Evolutionary conservation across 2,797 vertebrate species (phyloP).

Genomic region (Furcifer pardalis): DNA sequence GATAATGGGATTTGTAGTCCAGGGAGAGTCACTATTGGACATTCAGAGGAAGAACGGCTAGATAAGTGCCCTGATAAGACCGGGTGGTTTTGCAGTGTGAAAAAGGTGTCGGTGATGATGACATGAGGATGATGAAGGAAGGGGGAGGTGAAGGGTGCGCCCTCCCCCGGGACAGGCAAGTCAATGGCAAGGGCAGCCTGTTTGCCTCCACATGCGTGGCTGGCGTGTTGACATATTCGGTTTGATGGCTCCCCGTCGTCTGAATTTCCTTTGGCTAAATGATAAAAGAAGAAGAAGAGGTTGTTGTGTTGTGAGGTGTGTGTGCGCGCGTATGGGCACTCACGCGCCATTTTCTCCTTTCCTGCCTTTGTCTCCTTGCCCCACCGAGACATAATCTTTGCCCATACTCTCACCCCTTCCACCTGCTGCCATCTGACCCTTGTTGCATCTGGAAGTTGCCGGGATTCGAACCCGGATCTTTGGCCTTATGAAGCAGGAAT

Average conservation of each 20-base stretch:
- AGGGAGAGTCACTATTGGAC: too few species aligned
- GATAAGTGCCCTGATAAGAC: too few species aligned
- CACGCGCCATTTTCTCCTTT: slow-evolving; percentile 55
- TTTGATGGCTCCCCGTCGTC: slow-evolving; percentile 63
- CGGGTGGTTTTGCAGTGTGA: too few species aligned
- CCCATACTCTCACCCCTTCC: too few species aligned
- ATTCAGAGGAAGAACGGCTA: too few species aligned
- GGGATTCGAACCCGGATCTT: too few species aligned
- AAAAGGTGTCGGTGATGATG: background rate
- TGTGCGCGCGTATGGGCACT: background rate
- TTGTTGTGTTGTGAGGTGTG: background rate
- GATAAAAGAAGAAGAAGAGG: background rate
- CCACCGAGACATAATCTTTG: too few species aligned
- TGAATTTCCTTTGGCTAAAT: slow-evolving; percentile 58
- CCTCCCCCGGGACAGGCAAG: fast-evolving
- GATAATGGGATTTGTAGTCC: too few species aligned
- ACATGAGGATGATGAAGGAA: background rate
- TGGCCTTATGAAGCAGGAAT: too few species aligned
- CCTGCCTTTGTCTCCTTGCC: too few species aligned
- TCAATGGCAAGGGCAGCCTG: slow-evolving; percentile 33
- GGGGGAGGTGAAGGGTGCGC: background rate
- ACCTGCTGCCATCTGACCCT: too few species aligned
- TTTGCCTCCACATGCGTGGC: slow-evolving; percentile 54
- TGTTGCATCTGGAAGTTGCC: too few species aligned
- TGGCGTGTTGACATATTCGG: slow-evolving; percentile 61